Conservation (phyloP, 2,113 vertebrate species). For the Ramphastos sulfuratus region DNA sequence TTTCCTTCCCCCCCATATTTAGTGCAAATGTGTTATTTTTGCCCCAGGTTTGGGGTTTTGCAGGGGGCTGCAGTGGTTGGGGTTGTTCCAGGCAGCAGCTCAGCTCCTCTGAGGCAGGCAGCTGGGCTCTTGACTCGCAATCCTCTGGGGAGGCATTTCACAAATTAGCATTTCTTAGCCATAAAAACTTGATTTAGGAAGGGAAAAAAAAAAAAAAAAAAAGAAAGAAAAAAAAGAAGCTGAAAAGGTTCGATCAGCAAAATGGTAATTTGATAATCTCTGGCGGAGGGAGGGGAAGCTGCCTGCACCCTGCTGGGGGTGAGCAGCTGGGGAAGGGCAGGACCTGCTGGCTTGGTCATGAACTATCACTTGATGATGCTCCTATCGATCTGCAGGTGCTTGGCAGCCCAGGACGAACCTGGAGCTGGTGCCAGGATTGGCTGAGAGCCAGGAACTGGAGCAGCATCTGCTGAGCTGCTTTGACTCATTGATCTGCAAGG, state of each 20-base stretch:
- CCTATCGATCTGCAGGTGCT: neutral
- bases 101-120: neutral
- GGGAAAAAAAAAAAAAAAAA: neutral
- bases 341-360: neutral
- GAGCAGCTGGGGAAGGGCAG: neutral
- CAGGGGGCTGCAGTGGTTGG: fast-evolving
- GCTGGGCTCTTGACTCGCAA: neutral
- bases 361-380: neutral
- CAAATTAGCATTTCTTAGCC: constrained; percentile 18
- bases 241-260: neutral
- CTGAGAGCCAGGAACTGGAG: neutral
- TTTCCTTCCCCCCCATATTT: neutral
- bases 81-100: neutral
- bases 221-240: neutral
- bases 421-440: neutral
- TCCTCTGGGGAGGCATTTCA: neutral
- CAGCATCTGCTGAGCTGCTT: neutral
- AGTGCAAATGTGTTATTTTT: neutral
- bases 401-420: neutral
- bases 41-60: neutral
- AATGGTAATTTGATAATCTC: neutral
- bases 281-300: neutral
- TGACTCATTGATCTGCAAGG: neutral
- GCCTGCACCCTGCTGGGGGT: neutral
- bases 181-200: constrained; percentile 11